Evolutionary conservation across 2,888 invertebrate genomes (phyloP).

Genomic region (Coleophora flavipennella): DNA sequence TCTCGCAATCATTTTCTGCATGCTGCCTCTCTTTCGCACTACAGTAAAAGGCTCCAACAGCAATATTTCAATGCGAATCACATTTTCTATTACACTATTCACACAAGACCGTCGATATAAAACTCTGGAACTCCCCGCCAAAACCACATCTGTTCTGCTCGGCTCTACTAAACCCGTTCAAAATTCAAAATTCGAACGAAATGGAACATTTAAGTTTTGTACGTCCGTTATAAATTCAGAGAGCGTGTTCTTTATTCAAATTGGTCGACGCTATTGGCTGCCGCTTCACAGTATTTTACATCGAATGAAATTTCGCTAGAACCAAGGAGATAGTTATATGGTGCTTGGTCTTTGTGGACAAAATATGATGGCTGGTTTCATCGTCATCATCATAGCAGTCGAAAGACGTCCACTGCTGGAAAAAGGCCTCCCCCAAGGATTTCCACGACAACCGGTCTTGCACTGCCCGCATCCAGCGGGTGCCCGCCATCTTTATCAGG

Average conservation of each 20-base stretch:
- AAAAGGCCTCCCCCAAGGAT: too few species aligned
- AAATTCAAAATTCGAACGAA: slow-evolving; percentile 18
- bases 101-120: neutral
- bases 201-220: slow-evolving; percentile 47
- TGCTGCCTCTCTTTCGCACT: too few species aligned
- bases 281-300: slow-evolving; percentile 32
- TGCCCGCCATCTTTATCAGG: too few species aligned
- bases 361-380: neutral
- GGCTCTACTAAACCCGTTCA: slow-evolving; percentile 7
- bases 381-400: too few species aligned
- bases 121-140: slow-evolving; percentile 12
- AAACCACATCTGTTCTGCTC: slow-evolving; percentile 10
- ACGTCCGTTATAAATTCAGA: slow-evolving; percentile 65
- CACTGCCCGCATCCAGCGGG: too few species aligned
- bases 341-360: neutral
- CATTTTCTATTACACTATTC: slow-evolving; percentile 20
- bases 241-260: slow-evolving; percentile 69
- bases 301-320: slow-evolving; percentile 37
- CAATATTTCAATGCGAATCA: slow-evolving; percentile 15
- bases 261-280: slow-evolving; percentile 60
- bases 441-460: too few species aligned
- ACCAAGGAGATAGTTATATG: slow-evolving; percentile 18
- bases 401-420: too few species aligned
- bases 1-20: too few species aligned
- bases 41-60: slow-evolving; percentile 5